A percentile compares a stretch with the other conserved stretches of the same genome.
Conservation (phyloP, 2,888 invertebrate species). For the Steromphala cineraria region DNA sequence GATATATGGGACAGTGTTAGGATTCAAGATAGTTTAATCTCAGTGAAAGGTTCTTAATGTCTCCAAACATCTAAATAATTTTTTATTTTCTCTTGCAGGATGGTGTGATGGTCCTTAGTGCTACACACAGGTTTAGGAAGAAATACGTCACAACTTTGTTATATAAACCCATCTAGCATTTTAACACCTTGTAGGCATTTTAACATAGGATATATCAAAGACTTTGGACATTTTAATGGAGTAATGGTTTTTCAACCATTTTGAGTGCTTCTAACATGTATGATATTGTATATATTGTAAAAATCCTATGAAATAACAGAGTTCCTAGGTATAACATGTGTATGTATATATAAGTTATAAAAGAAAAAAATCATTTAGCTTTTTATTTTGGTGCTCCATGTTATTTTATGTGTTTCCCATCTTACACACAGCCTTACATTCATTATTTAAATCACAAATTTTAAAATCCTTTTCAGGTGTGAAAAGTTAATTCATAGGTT, state of each 20-base stretch:
- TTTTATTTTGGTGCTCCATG: too few species aligned
- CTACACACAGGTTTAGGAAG: slow-evolving; percentile 98
- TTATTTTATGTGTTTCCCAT: too few species aligned
- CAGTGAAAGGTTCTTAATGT: too few species aligned
- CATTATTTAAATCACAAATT: too few species aligned
- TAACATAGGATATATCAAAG: slow-evolving; percentile 10
- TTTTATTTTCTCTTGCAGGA: slow-evolving; percentile 79
- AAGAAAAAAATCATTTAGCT: neutral
- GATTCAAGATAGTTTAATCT: too few species aligned
- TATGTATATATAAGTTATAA: slow-evolving; percentile 62
- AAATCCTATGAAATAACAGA: neutral
- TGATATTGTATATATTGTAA: slow-evolving; percentile 13
- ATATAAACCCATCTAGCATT: slow-evolving; percentile 91
- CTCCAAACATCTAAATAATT: neutral
- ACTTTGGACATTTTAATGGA: slow-evolving; percentile 4
- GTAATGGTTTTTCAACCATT: slow-evolving; percentile 3
- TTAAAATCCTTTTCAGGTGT: too few species aligned
- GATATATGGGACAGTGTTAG: too few species aligned
- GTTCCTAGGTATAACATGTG: neutral
- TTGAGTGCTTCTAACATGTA: slow-evolving; percentile 1
- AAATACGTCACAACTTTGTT: slow-evolving; percentile 99
- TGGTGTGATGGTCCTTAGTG: slow-evolving; percentile 99
- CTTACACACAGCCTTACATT: too few species aligned
- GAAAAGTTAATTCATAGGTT: too few species aligned
- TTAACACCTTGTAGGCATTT: slow-evolving; percentile 7